Conservation (phyloP, 2,797 vertebrate species). For the Hypotaenidia philippensis region DNA sequence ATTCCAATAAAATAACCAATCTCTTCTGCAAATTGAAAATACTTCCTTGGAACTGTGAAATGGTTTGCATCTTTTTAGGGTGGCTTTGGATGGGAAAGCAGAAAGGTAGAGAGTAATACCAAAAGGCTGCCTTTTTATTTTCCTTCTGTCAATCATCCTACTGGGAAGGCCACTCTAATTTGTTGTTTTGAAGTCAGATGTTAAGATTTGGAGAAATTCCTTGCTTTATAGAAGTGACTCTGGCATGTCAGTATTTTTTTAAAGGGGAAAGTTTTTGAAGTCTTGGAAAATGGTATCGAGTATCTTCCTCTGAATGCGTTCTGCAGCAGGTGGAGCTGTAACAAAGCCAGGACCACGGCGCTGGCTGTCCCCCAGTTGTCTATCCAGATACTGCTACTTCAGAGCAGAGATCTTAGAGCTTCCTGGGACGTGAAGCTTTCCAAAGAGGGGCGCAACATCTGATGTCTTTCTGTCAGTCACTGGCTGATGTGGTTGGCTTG, state of each 20-base stretch:
- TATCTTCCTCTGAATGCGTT: background rate
- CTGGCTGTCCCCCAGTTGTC: background rate
- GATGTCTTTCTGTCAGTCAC: background rate
- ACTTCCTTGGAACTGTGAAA: background rate
- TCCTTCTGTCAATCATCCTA: background rate
- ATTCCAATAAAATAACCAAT: background rate
- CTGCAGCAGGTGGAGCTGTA: background rate
- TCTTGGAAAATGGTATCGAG: background rate
- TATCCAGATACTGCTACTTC: background rate
- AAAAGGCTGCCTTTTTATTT: background rate
- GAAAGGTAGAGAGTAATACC: background rate
- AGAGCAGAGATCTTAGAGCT: background rate
- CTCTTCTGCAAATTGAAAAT: background rate
- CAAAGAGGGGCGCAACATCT: background rate
- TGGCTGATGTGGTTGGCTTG: background rate
- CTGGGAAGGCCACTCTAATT: background rate
- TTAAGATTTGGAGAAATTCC: background rate
- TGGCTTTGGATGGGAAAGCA: background rate
- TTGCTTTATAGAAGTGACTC: background rate
- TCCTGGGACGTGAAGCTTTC: background rate
- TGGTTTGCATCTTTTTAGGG: background rate
- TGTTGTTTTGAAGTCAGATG: background rate
- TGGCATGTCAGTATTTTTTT: background rate
- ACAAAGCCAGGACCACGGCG: background rate
- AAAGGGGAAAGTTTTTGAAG: background rate